Evolutionary conservation across 2,888 invertebrate genomes (phyloP).

Genomic region (Brachypalpus laphriformis): DNA sequence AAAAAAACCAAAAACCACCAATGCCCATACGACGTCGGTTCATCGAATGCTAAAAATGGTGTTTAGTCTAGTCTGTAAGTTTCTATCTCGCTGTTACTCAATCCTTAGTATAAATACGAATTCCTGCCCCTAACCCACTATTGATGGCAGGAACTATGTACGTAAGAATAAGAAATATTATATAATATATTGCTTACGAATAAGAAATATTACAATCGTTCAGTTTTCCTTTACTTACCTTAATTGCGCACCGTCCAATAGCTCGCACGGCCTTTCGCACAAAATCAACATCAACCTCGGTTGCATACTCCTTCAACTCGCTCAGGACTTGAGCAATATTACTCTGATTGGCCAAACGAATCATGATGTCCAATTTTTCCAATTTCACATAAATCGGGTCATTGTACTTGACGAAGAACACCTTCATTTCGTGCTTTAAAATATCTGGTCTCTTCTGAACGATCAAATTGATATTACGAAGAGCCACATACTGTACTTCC

Average conservation of each 20-base stretch:
- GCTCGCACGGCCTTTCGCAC: constrained; percentile 99
- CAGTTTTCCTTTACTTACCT: constrained; percentile 84
- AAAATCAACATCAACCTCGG: constrained; percentile 99
- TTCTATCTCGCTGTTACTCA: no score
- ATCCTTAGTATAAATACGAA: no score
- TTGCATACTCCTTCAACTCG: constrained; percentile 99
- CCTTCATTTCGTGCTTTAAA: constrained; percentile 99
- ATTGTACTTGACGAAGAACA: constrained; percentile 99
- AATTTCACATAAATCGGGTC: constrained; percentile 99
- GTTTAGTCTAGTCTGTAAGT: no score
- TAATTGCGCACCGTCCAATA: constrained; percentile 99
- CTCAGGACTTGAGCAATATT: constrained; percentile 99
- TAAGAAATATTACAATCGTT: no score
- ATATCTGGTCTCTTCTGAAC: constrained; percentile 99
- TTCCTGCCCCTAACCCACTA: no score
- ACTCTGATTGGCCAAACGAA: constrained; percentile 97
- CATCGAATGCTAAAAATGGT: no score
- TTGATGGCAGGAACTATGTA: no score
- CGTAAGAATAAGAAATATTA: no score
- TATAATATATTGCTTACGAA: no score
- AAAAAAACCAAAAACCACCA: no score
- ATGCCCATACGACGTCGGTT: no score
- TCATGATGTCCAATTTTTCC: constrained; percentile 99
- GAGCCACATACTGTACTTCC: constrained; percentile 99
- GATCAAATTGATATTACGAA: constrained; percentile 98